Evolutionary conservation across 2,888 invertebrate genomes (phyloP).

Genomic region (Campoplex capitator): DNA sequence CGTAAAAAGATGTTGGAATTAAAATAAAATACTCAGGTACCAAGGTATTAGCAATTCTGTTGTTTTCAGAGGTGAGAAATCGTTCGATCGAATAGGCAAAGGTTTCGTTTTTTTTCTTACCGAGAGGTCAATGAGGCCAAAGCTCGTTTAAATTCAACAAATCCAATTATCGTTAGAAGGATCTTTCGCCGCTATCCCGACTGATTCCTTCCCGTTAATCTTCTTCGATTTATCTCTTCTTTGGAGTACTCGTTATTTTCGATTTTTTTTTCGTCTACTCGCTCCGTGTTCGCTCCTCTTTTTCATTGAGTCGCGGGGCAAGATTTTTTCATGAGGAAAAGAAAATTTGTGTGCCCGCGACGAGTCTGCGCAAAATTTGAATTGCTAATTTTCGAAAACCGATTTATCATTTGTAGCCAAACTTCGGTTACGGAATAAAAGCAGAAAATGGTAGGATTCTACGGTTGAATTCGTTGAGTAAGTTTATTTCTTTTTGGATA

Average conservation of each 20-base stretch:
- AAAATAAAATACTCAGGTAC: neutral
- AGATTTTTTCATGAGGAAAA: neutral
- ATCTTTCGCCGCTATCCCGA: neutral
- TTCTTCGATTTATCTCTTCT: neutral
- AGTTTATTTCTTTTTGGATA: neutral
- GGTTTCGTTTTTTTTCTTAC: neutral
- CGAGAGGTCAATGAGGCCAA: neutral
- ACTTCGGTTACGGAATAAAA: neutral
- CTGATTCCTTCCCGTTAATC: neutral
- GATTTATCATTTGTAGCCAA: neutral
- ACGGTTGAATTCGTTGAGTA: neutral
- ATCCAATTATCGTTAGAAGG: constrained; percentile 5
- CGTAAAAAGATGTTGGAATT: too few relatives aligned
- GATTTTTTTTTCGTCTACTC: neutral
- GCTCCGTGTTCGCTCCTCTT: neutral
- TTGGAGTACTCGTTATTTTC: neutral
- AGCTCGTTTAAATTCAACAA: neutral
- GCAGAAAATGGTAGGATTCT: neutral
- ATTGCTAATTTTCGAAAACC: constrained; percentile 2
- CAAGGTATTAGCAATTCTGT: neutral
- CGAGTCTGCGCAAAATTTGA: neutral
- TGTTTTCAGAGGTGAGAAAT: neutral
- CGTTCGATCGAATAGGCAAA: neutral
- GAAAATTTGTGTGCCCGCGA: neutral
- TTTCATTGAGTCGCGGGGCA: neutral